Percentiles rank a stretch among this genome's conserved stretches.
phyloP scores from a whole-genome alignment of 35 echinoderm and acorn worm species.

The Hemicentrotus pulcherrimus region DNA sequence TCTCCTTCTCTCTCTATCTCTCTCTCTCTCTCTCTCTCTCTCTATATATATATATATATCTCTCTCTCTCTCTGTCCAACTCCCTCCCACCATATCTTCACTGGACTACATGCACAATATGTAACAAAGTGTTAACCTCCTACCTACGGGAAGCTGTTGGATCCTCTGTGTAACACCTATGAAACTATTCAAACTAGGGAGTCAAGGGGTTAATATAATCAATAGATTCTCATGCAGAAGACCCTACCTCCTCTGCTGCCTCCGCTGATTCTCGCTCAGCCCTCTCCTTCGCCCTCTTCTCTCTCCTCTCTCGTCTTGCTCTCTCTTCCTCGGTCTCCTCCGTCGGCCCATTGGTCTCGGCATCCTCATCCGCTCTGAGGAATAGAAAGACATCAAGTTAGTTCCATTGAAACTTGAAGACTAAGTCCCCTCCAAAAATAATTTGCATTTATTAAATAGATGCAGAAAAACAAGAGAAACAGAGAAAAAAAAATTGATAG shows the following conservation, averaged over 20 bases:
- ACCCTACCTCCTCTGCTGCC: constrained; percentile 15
- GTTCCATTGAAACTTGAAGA: too few relatives aligned
- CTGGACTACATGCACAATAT: neutral
- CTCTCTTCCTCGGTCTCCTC: constrained; percentile 42
- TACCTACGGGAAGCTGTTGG: neutral
- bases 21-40: too few relatives aligned
- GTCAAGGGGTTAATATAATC: neutral
- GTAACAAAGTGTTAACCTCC: neutral
- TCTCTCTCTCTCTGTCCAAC: too few relatives aligned
- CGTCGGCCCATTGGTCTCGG: constrained; percentile 13
- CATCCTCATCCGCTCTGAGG: neutral
- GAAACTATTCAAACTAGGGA: neutral
- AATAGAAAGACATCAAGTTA: neutral
- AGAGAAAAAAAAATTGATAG: too few relatives aligned
- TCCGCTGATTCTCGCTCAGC: constrained; percentile 33
- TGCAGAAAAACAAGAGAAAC: too few relatives aligned
- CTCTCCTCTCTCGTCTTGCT: constrained; percentile 16
- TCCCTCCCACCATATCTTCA: too few relatives aligned
- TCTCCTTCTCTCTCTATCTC: too few relatives aligned
- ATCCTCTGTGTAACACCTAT: neutral
- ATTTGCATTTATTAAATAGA: too few relatives aligned
- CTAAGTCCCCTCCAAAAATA: too few relatives aligned
- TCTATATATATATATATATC: too few relatives aligned
- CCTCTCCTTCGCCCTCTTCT: constrained; percentile 29
- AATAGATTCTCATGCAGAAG: neutral